Percentiles rank a stretch among this genome's conserved stretches.
Conservation (phyloP, 2,113 vertebrate genomes). For the Alligator sinensis region DNA sequence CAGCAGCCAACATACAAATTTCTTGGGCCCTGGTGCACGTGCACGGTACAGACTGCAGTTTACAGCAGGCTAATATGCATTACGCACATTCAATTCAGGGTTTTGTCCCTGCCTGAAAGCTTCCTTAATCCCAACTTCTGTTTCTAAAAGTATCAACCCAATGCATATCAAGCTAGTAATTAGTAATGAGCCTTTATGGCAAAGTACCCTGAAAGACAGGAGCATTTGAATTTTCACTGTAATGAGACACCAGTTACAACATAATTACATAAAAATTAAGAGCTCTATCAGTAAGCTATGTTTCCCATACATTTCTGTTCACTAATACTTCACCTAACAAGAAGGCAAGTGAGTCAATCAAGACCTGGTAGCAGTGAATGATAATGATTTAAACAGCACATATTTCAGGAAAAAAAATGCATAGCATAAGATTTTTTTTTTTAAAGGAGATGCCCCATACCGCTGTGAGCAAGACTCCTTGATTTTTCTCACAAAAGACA, state of each 20-base stretch:
- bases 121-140: neutral
- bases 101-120: constrained; percentile 38
- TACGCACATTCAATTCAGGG: neutral
- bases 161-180: constrained; percentile 44
- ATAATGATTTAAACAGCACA: constrained; percentile 62
- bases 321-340: neutral
- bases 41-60: constrained; percentile 2
- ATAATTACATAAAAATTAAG: constrained; percentile 49
- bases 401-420: constrained; percentile 45
- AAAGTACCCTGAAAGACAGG: constrained; percentile 33
- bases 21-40: constrained; percentile 17
- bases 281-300: neutral
- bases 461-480: constrained; percentile 62
- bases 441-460: constrained; percentile 62
- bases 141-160: constrained; percentile 46
- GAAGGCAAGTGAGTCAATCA: neutral
- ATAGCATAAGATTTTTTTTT: constrained; percentile 44
- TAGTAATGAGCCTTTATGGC: constrained; percentile 41
- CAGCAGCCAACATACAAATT: constrained; percentile 29
- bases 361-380: constrained; percentile 41
- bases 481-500: constrained; percentile 58
- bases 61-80: constrained; percentile 17
- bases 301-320: neutral
- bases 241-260: constrained; percentile 15
- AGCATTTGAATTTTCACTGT: constrained; percentile 44